These are phyloP conservation scores for Drosophila neonasuta DNA, from an alignment of 2,888 invertebrate species.

Conservation along the genomic window DNA sequence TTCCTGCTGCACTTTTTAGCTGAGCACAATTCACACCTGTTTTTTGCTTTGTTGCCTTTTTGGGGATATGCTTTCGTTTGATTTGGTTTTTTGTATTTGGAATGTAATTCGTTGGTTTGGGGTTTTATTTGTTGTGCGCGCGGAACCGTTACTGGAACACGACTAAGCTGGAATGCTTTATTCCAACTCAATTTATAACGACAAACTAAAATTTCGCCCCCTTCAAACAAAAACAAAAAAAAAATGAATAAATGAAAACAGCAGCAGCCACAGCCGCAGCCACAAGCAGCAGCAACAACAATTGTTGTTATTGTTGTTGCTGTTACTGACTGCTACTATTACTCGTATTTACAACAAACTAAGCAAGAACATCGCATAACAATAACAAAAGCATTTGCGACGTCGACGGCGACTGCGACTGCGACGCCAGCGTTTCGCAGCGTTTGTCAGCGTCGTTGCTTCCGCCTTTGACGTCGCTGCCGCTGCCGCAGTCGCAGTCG, in stretches of 20 bases:
- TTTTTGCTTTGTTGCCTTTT: slow-evolving; percentile 16
- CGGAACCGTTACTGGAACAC: slow-evolving; percentile 81
- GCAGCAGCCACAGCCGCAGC: slow-evolving; percentile 25
- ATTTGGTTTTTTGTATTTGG: background rate
- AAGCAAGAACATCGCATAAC: slow-evolving; percentile 14
- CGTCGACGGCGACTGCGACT: background rate
- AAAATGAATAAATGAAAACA: slow-evolving; percentile 9
- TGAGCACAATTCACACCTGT: slow-evolving; percentile 44
- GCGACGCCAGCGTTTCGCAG: background rate
- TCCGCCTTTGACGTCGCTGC: slow-evolving; percentile 30
- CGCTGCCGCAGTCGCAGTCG: slow-evolving; percentile 10
- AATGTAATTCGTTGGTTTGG: background rate
- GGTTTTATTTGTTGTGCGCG: slow-evolving; percentile 45
- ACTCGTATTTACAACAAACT: slow-evolving; percentile 23
- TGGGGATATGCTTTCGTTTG: background rate
- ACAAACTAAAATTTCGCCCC: slow-evolving; percentile 60
- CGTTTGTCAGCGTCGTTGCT: slow-evolving; percentile 7
- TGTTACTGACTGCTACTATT: slow-evolving; percentile 17
- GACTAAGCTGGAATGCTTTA: slow-evolving; percentile 79
- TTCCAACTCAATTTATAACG: slow-evolving; percentile 81
- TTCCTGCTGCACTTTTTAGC: slow-evolving; percentile 1
- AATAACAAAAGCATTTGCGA: slow-evolving; percentile 23
- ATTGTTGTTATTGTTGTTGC: slow-evolving; percentile 10
- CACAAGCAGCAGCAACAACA: slow-evolving; percentile 15
- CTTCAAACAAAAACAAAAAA: background rate